phyloP scores from a whole-genome alignment of 2,888 invertebrate genomes.

The Opisthograptis luteolata region DNA sequence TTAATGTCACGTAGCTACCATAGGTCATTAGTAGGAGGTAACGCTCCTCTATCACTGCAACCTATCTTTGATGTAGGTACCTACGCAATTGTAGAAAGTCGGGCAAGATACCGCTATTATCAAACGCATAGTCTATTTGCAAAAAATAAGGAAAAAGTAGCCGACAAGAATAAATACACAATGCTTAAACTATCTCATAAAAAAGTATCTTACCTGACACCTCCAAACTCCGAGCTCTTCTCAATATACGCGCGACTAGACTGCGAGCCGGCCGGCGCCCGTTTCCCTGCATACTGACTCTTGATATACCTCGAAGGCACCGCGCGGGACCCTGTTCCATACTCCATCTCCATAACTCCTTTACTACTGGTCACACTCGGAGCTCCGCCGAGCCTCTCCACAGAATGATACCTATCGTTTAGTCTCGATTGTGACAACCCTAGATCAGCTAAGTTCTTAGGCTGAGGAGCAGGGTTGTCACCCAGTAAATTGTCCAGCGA shows the following conservation, averaged over 20 bases:
- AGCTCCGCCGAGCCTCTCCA: slow-evolving; percentile 88
- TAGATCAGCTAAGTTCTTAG: slow-evolving; percentile 87
- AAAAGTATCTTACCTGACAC: slow-evolving; percentile 73
- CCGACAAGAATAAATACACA: no score
- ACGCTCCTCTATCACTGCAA: no score
- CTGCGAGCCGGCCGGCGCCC: slow-evolving; percentile 93
- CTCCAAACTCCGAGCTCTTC: slow-evolving; percentile 88
- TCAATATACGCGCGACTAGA: slow-evolving; percentile 95
- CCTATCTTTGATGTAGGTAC: no score
- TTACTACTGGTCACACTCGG: slow-evolving; percentile 84
- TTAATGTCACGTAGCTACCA: no score
- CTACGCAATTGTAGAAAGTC: no score
- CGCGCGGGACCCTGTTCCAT: slow-evolving; percentile 84
- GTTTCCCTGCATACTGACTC: slow-evolving; percentile 92
- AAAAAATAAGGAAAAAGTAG: no score
- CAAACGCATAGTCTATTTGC: no score
- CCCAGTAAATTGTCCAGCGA: slow-evolving; percentile 92
- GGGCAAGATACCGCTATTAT: no score
- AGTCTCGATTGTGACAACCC: slow-evolving; percentile 93
- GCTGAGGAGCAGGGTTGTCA: slow-evolving; percentile 85
- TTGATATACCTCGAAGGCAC: slow-evolving; percentile 90
- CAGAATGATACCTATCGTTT: slow-evolving; percentile 95
- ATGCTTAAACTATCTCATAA: no score
- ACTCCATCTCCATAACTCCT: slow-evolving; percentile 88
- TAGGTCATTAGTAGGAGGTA: no score